Base-by-base conservation (phyloP, 2,888 invertebrate species). In the Myopa testacea region DNA sequence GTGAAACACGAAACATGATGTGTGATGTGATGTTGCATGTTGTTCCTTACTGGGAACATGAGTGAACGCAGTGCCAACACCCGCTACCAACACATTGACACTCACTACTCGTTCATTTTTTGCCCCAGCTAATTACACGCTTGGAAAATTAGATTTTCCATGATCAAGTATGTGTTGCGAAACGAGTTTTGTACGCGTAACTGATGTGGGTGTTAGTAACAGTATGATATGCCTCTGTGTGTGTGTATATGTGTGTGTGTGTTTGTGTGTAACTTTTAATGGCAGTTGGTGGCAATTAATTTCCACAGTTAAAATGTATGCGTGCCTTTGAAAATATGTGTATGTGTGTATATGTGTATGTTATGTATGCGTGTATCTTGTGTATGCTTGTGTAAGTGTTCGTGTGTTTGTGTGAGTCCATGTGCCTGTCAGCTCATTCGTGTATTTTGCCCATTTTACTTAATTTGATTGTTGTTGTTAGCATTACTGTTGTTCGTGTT, bases 51-150 rank as follows among this genome's bases (percentile, higher is more conserved):
- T 62, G 62, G 62, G 26, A 62, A n/a, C n/a, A n/a, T 6, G 8
- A 7, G 62, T n/a, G 7, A 19, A 19, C 62, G 62, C 4, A 10
- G 3, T 62, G 14, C 62, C 19, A 38, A 4, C 12, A 38, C 4
- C 5, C 68, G 67, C 38, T 67, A 38, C 67, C 38, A 67, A 26
- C 19, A 62, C 62, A 62, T 19, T 26, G 5, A 8, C 34, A 10
- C 45, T 10, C 45, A 10, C 5, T 4, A 62, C 34, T 26, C 12
- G 19, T 62, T 62, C 7, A 26, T 62, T 19, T 62, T 62, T n/a
- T 58, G 26, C 62, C 26, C 26, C 26, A 62, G 62, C 65, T 71
- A 77, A 71, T 77, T 77, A 65, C 60, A 73, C 73, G 77, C 77
- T 68, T 77, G 52, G 52, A 55, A 65, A 70, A 40, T 68, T 72